Conservation (phyloP, 2,888 invertebrate genomes). For the Scaptodrosophila latifasciaeformis region DNA sequence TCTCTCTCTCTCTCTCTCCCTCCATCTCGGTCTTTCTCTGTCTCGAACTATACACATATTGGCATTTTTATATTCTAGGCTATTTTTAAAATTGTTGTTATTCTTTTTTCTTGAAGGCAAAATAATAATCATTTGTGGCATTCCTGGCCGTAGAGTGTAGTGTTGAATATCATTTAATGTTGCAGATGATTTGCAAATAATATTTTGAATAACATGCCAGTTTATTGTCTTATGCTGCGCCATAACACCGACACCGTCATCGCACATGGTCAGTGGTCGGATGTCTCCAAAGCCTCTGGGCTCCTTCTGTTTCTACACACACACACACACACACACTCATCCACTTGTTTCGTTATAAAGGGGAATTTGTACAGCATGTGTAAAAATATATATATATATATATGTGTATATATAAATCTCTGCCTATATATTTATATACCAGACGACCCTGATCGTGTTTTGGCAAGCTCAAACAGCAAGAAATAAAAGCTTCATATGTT, state of each 20-base stretch:
- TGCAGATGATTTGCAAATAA: constrained; percentile 59
- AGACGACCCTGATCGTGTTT: constrained; percentile 64
- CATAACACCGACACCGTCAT: no score
- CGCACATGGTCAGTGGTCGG: no score
- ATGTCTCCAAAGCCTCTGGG: not conserved
- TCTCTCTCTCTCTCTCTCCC: not conserved
- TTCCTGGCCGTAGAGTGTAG: constrained; percentile 56
- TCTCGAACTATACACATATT: not conserved
- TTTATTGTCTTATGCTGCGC: constrained; percentile 25
- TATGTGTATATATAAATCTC: constrained; percentile 10
- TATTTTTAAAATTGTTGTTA: constrained; percentile 52
- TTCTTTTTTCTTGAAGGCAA: constrained; percentile 39
- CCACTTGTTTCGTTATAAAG: no score
- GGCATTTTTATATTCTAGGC: constrained; percentile 9
- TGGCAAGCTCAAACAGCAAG: constrained; percentile 40
- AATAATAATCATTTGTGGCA: constrained; percentile 67
- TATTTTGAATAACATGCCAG: constrained; percentile 27
- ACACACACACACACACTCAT: not conserved
- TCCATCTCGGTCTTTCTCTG: not conserved
- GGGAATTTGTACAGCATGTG: no score
- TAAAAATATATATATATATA: constrained; percentile 17
- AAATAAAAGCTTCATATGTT: constrained; percentile 30
- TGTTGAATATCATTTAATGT: constrained; percentile 72
- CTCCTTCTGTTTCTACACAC: not conserved
- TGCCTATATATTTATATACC: constrained; percentile 26